phyloP scores from a whole-genome alignment of 92 coral and sea anemone genomes.

The Micromussa lordhowensis region DNA sequence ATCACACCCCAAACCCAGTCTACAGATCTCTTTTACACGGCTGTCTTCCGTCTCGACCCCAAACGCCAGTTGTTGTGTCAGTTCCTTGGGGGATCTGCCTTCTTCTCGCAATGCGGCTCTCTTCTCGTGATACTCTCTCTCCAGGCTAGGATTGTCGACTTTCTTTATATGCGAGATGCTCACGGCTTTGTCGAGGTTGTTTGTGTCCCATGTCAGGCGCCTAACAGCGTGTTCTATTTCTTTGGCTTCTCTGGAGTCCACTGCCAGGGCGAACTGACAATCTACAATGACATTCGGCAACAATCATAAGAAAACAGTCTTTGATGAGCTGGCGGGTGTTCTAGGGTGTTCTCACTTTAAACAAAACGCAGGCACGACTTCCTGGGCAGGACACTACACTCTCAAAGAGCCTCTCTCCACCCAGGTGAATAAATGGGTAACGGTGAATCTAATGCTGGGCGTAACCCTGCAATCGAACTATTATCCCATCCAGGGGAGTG shows the following conservation, averaged over 20 bases:
- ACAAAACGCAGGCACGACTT: no score
- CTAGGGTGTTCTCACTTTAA: no score
- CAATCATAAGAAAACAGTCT: neutral
- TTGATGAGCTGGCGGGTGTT: neutral
- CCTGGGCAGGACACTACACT: no score
- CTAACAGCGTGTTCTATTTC: slow-evolving; percentile 59
- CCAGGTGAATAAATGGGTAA: no score
- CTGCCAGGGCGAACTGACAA: slow-evolving; percentile 66
- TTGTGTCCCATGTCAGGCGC: slow-evolving; percentile 69
- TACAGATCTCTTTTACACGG: slow-evolving; percentile 73
- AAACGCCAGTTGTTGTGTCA: slow-evolving; percentile 71
- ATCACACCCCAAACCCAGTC: slow-evolving; percentile 68
- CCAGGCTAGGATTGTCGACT: slow-evolving; percentile 72
- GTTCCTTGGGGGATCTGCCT: slow-evolving; percentile 75
- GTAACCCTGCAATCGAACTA: no score
- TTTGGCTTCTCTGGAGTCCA: slow-evolving; percentile 79
- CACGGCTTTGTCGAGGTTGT: slow-evolving; percentile 59
- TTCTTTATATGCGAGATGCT: slow-evolving; percentile 60
- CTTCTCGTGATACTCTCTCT: slow-evolving; percentile 71
- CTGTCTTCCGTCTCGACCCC: slow-evolving; percentile 55
- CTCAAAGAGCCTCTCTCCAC: no score
- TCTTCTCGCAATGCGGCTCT: slow-evolving; percentile 65
- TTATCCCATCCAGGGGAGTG: no score
- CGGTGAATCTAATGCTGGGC: no score
- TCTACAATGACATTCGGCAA: slow-evolving; percentile 28